phyloP scores from a whole-genome alignment of 2,113 vertebrate genomes.

The Cryptomyrus ogoouensis region DNA sequence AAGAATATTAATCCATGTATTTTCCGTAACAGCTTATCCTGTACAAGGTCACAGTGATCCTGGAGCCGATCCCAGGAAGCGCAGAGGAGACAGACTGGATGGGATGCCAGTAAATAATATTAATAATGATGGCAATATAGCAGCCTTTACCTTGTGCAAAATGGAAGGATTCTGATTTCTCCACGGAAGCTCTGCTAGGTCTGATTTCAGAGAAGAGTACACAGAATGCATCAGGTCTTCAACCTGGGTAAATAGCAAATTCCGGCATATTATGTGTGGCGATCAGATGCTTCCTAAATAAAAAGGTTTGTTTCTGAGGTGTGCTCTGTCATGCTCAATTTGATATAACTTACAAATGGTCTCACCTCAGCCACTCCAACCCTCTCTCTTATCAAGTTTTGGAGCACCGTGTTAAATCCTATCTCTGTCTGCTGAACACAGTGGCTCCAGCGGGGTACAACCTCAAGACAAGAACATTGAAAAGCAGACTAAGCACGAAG shows the following conservation, averaged over 20 bases:
- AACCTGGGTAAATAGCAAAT: slow-evolving; percentile 43
- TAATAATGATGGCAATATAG: neutral
- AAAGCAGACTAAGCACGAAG: neutral
- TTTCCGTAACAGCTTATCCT: neutral
- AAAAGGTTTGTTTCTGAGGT: neutral
- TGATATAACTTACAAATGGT: neutral
- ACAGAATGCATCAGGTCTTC: slow-evolving; percentile 52
- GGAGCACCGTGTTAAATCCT: slow-evolving; percentile 53
- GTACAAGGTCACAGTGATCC: neutral
- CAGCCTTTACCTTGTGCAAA: slow-evolving; percentile 50
- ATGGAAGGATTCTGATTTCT: slow-evolving; percentile 38
- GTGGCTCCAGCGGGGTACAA: slow-evolving; percentile 55
- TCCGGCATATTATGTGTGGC: neutral
- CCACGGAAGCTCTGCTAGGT: slow-evolving; percentile 49
- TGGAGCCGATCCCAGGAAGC: neutral
- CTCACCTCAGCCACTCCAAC: slow-evolving; percentile 46
- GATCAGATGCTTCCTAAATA: neutral
- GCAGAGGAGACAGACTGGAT: neutral
- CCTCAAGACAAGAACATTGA: slow-evolving; percentile 34
- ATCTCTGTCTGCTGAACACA: slow-evolving; percentile 55
- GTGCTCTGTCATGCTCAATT: neutral
- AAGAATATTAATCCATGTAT: neutral
- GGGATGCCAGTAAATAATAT: neutral
- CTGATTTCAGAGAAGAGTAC: slow-evolving; percentile 50
- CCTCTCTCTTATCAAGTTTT: slow-evolving; percentile 41